These are phyloP conservation scores for Drosophila borborema DNA, from an alignment of 2,888 invertebrate genomes.

Conservation along the genomic window DNA sequence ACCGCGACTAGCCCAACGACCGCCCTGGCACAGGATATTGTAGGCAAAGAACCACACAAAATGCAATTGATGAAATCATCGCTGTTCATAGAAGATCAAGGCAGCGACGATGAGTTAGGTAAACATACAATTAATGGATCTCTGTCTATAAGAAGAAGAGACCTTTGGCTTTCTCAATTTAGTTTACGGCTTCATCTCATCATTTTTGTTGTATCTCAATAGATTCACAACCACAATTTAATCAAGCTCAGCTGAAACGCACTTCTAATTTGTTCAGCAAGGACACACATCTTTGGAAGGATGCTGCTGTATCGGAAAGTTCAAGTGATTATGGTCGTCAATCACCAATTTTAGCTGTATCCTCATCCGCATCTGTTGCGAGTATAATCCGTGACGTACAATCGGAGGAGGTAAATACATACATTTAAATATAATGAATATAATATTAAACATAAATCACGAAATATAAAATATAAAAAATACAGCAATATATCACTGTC, in stretches of 20 bases:
- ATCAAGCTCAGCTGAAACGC: conserved; percentile 6
- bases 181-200: not conserved
- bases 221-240: conserved; percentile 16
- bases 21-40: conserved; percentile 87
- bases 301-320: conserved; percentile 63
- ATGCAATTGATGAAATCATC: conserved; percentile 94
- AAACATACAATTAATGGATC: conserved; percentile 4
- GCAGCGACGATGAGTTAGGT: conserved; percentile 80
- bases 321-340: conserved; percentile 76
- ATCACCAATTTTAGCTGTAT: conserved; percentile 56
- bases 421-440: not conserved
- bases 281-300: conserved; percentile 69
- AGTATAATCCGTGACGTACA: conserved; percentile 61
- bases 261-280: conserved; percentile 53
- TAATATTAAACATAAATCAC: too few relatives aligned
- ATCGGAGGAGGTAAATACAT: conserved; percentile 59
- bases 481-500: too few relatives aligned
- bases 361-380: conserved; percentile 68
- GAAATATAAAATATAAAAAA: not conserved
- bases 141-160: not conserved
- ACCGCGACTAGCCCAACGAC: conserved; percentile 87
- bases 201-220: not conserved
- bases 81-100: conserved; percentile 86
- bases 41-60: conserved; percentile 88
- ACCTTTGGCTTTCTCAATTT: not conserved